A percentile compares a stretch with the other conserved stretches of the same genome.
Evolutionary conservation across 1,140 invertebrate genomes (phyloP).

Genomic region (Plutomurus gul): DNA sequence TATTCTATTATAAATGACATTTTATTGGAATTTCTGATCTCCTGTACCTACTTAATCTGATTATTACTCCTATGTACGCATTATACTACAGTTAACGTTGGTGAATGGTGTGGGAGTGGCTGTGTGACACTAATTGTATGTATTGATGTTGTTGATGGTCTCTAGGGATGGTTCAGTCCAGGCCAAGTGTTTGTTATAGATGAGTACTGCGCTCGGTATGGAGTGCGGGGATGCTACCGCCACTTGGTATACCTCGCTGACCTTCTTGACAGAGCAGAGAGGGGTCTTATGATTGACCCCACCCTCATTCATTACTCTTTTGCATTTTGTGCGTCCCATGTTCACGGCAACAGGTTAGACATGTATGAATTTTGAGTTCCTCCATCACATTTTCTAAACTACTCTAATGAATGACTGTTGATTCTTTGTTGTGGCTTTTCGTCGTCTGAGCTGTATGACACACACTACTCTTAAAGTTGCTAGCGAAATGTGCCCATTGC

Average conservation of each 20-base stretch:
- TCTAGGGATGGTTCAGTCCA: slow-evolving; percentile 97
- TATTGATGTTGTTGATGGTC: slow-evolving; percentile 43
- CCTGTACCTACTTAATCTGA: too few relatives aligned
- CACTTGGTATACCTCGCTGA: slow-evolving; percentile 96
- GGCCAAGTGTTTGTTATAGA: slow-evolving; percentile 98
- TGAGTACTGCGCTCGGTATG: slow-evolving; percentile 97
- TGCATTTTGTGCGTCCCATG: slow-evolving; percentile 98
- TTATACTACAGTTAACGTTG: too few relatives aligned
- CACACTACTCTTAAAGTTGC: slow-evolving; percentile 29
- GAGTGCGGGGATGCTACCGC: slow-evolving; percentile 93
- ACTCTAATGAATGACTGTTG: slow-evolving; percentile 46
- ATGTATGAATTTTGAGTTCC: slow-evolving; percentile 52
- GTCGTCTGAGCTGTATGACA: slow-evolving; percentile 47
- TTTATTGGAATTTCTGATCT: too few relatives aligned
- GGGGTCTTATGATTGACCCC: slow-evolving; percentile 94
- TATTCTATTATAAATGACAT: too few relatives aligned
- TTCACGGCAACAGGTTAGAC: slow-evolving; percentile 90
- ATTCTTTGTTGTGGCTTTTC: slow-evolving; percentile 40
- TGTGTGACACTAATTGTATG: not conserved
- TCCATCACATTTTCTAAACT: slow-evolving; percentile 43
- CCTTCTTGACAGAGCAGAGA: slow-evolving; percentile 92
- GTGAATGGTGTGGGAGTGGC: not conserved
- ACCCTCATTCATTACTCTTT: slow-evolving; percentile 98
- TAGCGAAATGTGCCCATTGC: slow-evolving; percentile 50
- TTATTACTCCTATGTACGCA: too few relatives aligned